These are phyloP conservation scores for Cyclophora albipunctata DNA, from an alignment of 2,888 invertebrate species.

Conservation along the genomic window DNA sequence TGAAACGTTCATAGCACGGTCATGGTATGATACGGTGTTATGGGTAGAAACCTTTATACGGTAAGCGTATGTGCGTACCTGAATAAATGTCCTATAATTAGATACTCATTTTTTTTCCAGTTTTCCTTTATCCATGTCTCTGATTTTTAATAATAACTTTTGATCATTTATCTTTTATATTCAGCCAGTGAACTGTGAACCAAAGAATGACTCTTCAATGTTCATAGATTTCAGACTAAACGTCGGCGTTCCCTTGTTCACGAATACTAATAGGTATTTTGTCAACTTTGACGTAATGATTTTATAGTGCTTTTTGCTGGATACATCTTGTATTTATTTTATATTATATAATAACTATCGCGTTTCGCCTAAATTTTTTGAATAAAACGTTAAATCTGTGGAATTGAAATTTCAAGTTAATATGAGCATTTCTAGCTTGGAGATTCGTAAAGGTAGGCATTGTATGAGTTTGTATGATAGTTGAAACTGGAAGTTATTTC, in stretches of 20 bases:
- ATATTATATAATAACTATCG: too few relatives aligned
- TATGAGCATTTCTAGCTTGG: slow-evolving; percentile 57
- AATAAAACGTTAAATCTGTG: slow-evolving; percentile 42
- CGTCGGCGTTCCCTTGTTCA: slow-evolving; percentile 48
- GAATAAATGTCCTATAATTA: too few relatives aligned
- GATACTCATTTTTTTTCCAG: too few relatives aligned
- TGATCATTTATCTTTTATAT: background rate
- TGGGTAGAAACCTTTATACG: too few relatives aligned
- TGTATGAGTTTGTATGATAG: too few relatives aligned
- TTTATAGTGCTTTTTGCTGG: slow-evolving; percentile 60
- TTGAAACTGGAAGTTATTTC: too few relatives aligned
- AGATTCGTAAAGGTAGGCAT: slow-evolving; percentile 51
- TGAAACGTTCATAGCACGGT: too few relatives aligned
- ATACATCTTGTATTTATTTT: slow-evolving; percentile 10
- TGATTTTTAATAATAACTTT: background rate
- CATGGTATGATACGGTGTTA: too few relatives aligned
- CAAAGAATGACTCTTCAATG: slow-evolving; percentile 6
- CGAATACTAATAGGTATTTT: slow-evolving; percentile 30
- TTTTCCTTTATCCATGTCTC: too few relatives aligned
- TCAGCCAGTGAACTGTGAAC: slow-evolving; percentile 18
- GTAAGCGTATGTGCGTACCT: too few relatives aligned
- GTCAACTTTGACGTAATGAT: slow-evolving; percentile 69
- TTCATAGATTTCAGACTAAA: slow-evolving; percentile 49
- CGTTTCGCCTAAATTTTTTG: slow-evolving; percentile 14
- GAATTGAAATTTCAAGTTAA: slow-evolving; percentile 66